Conservation (phyloP, 1,140 invertebrate species). For the Apis florea region DNA sequence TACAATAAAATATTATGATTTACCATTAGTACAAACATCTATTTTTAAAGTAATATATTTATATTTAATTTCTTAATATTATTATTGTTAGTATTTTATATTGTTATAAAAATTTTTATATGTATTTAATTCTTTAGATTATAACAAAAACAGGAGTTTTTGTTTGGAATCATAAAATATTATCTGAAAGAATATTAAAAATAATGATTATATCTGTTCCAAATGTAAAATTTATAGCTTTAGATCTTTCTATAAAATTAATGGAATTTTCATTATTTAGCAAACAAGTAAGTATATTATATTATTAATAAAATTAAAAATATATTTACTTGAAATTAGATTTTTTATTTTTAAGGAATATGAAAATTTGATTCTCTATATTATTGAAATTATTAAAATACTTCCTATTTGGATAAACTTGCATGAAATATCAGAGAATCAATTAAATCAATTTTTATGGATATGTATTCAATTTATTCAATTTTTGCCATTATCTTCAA, state of each 20-base stretch:
- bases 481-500: slow-evolving; percentile 25
- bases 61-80: slow-evolving; percentile 30
- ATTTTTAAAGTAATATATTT: slow-evolving; percentile 67
- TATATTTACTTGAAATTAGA: slow-evolving; percentile 7
- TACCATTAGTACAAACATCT: slow-evolving; percentile 64
- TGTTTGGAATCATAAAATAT: slow-evolving; percentile 57
- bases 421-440: slow-evolving; percentile 32
- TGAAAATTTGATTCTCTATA: slow-evolving; percentile 47
- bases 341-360: slow-evolving; percentile 58
- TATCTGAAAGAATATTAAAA: slow-evolving; percentile 64
- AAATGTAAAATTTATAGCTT: slow-evolving; percentile 65
- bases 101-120: slow-evolving; percentile 26
- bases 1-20: slow-evolving; percentile 55
- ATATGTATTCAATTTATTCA: slow-evolving; percentile 55
- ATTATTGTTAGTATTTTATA: slow-evolving; percentile 15
- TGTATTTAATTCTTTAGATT: slow-evolving; percentile 63
- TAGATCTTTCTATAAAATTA: slow-evolving; percentile 66
- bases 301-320: not conserved
- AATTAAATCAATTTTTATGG: slow-evolving; percentile 41
- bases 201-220: slow-evolving; percentile 63
- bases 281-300: slow-evolving; percentile 48
- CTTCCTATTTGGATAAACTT: slow-evolving; percentile 61
- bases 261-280: slow-evolving; percentile 55
- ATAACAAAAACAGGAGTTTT: slow-evolving; percentile 69
- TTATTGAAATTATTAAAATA: slow-evolving; percentile 63